These are phyloP conservation scores for Gnathonemus longibarbis DNA, from an alignment of 2,113 vertebrate species.

Conservation along the genomic window DNA sequence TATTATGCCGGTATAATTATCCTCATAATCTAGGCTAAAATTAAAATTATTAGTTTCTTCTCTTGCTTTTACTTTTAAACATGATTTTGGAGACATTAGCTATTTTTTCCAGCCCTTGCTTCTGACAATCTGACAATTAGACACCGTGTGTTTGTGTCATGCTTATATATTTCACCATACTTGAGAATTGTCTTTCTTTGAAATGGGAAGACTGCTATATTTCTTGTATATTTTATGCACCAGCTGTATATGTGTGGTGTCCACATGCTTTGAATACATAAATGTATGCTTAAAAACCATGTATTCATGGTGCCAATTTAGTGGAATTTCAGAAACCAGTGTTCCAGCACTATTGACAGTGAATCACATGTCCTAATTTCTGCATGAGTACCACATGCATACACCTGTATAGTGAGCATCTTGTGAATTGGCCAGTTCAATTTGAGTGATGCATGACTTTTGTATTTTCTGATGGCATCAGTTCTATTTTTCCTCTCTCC, in stretches of 20 bases:
- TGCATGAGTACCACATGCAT: not conserved
- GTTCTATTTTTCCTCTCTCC: not conserved
- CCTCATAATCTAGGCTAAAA: not conserved
- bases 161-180: too few relatives aligned
- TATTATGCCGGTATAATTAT: not conserved
- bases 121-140: not conserved
- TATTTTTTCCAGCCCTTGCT: not conserved
- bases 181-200: not conserved
- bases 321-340: not conserved
- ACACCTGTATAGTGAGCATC: too few relatives aligned
- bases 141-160: not conserved
- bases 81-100: not conserved
- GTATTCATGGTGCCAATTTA: not conserved
- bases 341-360: too few relatives aligned
- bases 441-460: not conserved
- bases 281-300: not conserved
- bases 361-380: not conserved
- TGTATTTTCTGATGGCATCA: not conserved
- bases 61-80: not conserved
- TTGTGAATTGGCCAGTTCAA: not conserved
- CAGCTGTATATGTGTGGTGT: not conserved
- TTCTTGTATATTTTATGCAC: not conserved
- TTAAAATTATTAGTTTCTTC: not conserved
- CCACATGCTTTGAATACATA: not conserved
- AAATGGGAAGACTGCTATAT: not conserved